Conservation (phyloP, 2,888 invertebrate species). For the Pseudococcus viburni region DNA sequence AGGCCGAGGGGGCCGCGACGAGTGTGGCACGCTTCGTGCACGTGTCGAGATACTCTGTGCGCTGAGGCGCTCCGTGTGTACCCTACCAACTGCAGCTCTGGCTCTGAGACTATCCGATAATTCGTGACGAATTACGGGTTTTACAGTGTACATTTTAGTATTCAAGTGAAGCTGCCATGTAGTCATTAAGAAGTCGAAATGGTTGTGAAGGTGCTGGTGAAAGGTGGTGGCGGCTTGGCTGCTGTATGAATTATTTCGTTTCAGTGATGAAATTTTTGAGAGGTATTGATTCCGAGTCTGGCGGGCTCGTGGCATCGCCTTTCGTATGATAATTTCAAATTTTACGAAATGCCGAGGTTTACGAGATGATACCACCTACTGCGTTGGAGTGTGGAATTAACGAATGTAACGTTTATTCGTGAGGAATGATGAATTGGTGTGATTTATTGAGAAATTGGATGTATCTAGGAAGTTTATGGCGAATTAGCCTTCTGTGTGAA, state of each 20-base stretch:
- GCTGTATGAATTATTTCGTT: neutral
- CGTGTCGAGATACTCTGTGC: conserved; percentile 10
- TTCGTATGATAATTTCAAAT: conserved; percentile 21
- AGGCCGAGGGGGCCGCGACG: conserved; percentile 52
- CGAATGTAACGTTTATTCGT: too few species aligned
- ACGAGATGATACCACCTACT: neutral
- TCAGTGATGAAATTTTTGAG: neutral
- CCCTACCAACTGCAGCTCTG: neutral
- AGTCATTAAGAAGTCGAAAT: conserved; percentile 31
- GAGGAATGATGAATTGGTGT: too few species aligned
- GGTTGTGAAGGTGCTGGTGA: neutral
- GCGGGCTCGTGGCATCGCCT: neutral
- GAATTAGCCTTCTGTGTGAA: too few species aligned
- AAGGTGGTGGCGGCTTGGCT: neutral
- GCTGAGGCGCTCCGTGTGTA: conserved; percentile 7
- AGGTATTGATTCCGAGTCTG: conserved; percentile 6
- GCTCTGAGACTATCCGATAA: neutral
- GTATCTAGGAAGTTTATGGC: too few species aligned
- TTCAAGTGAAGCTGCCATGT: conserved; percentile 15
- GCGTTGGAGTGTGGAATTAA: neutral
- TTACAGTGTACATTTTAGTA: conserved; percentile 8
- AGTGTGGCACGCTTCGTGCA: conserved; percentile 57
- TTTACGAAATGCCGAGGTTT: neutral
- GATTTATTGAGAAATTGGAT: too few species aligned
- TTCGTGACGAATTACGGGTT: conserved; percentile 39